Evolutionary conservation across 2,113 vertebrate species (phyloP).

Genomic region (Merops nubicus): DNA sequence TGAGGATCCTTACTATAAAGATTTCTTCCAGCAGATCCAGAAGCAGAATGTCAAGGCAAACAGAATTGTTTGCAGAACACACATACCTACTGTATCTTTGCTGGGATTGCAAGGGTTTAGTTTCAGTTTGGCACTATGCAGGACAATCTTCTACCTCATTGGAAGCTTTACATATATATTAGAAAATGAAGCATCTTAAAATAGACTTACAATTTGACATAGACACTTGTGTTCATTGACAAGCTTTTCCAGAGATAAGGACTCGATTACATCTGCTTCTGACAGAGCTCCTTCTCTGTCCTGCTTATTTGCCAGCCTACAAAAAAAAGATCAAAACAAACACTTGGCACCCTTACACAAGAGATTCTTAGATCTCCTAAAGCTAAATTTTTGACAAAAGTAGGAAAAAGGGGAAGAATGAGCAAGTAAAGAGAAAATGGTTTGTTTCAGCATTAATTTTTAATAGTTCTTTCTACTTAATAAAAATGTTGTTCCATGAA

Average conservation of each 20-base stretch:
- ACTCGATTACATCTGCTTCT: slow-evolving; percentile 92
- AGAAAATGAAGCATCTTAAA: not conserved
- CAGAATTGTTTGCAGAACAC: not conserved
- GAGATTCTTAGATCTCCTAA: not conserved
- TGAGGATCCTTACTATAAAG: not conserved
- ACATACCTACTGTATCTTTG: not conserved
- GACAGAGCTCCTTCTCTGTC: slow-evolving; percentile 91
- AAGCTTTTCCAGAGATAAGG: slow-evolving; percentile 90
- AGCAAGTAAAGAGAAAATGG: not conserved
- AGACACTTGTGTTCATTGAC: slow-evolving; percentile 95
- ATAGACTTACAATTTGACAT: slow-evolving; percentile 91
- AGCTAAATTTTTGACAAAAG: not conserved
- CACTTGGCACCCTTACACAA: not conserved
- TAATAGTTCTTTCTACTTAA: not conserved
- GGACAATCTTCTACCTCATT: not conserved
- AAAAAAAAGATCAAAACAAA: not conserved
- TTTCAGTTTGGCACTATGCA: not conserved
- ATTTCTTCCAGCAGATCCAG: not conserved
- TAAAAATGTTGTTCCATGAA: not conserved
- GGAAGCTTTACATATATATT: not conserved
- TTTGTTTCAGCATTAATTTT: not conserved
- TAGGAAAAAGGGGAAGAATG: not conserved
- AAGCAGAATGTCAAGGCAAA: not conserved
- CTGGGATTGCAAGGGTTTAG: not conserved
- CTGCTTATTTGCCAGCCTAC: slow-evolving; percentile 96